Percentiles rank a stretch among this genome's conserved stretches.
phyloP scores from a whole-genome alignment of 2,888 invertebrate genomes.

The Sussaba pulchella region DNA sequence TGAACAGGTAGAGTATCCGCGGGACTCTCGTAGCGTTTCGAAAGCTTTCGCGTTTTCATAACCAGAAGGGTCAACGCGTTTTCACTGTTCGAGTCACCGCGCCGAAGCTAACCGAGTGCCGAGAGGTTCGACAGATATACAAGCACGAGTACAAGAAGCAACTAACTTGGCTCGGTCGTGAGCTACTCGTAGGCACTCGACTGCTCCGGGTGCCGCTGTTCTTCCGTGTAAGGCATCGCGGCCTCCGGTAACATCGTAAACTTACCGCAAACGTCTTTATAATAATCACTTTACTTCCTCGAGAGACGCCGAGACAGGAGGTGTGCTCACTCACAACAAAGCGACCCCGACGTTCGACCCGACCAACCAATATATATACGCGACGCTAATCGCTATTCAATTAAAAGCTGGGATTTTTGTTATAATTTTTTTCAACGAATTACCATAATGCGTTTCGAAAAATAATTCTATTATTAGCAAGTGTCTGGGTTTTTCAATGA shows the following conservation, averaged over 20 bases:
- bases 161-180: background rate
- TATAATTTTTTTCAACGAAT: slow-evolving; percentile 44
- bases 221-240: slow-evolving; percentile 43
- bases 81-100: slow-evolving; percentile 9
- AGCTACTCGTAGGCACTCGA: slow-evolving; percentile 6
- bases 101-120: slow-evolving; percentile 33
- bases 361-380: slow-evolving; percentile 18
- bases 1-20: slow-evolving; percentile 19
- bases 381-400: slow-evolving; percentile 67
- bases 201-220: slow-evolving; percentile 18
- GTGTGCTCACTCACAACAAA: slow-evolving; percentile 38
- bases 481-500: no score
- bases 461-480: no score
- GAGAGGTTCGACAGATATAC: slow-evolving; percentile 4
- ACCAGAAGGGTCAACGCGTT: slow-evolving; percentile 11
- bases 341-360: slow-evolving; percentile 1
- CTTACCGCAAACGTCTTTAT: slow-evolving; percentile 74
- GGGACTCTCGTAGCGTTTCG: slow-evolving; percentile 10
- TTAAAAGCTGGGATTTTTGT: slow-evolving; percentile 54
- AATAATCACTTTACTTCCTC: slow-evolving; percentile 71
- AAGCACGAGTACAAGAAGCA: slow-evolving; percentile 43
- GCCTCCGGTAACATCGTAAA: slow-evolving; percentile 71
- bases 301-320: slow-evolving; percentile 47
- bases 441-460: no score
- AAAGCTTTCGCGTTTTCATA: slow-evolving; percentile 3